A percentile compares a stretch with the other conserved stretches of the same genome.
Conservation (phyloP, 2,113 vertebrate genomes). For the Dasyurus viverrinus region DNA sequence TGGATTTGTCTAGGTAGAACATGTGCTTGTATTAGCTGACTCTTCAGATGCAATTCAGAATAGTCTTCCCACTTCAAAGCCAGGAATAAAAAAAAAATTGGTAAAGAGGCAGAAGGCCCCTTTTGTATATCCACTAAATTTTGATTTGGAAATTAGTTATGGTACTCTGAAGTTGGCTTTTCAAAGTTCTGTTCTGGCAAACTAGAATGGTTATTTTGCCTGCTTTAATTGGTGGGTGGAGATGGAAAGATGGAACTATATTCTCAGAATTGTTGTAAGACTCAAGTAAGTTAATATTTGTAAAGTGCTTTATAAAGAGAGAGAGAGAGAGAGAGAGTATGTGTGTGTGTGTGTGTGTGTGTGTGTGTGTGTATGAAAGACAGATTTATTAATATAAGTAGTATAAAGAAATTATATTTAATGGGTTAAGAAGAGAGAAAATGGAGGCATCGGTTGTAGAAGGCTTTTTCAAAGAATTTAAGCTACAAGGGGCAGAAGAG, state of each 20-base stretch:
- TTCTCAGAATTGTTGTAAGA: too few relatives aligned
- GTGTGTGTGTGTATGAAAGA: too few relatives aligned
- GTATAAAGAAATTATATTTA: not conserved
- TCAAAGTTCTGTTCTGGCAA: not conserved
- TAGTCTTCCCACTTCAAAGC: not conserved
- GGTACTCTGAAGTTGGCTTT: not conserved
- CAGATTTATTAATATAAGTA: too few relatives aligned
- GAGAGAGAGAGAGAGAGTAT: too few relatives aligned
- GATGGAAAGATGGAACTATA: too few relatives aligned
- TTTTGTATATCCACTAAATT: not conserved
- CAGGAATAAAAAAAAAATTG: not conserved
- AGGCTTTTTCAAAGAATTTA: not conserved
- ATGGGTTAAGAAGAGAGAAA: not conserved
- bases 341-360: too few relatives aligned
- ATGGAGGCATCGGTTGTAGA: too few relatives aligned
- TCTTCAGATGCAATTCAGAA: not conserved
- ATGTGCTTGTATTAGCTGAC: not conserved
- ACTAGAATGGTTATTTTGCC: not conserved
- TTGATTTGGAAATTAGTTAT: not conserved
- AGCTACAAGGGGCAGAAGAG: not conserved
- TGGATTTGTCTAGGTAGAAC: not conserved
- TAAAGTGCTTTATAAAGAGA: not conserved
- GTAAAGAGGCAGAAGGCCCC: too few relatives aligned
- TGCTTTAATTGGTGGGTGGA: not conserved
- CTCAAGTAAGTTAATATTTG: too few relatives aligned